A percentile compares a stretch with the other conserved stretches of the same genome.
Conservation (phyloP, 2,113 vertebrate genomes). For the Tachycineta bicolor region DNA sequence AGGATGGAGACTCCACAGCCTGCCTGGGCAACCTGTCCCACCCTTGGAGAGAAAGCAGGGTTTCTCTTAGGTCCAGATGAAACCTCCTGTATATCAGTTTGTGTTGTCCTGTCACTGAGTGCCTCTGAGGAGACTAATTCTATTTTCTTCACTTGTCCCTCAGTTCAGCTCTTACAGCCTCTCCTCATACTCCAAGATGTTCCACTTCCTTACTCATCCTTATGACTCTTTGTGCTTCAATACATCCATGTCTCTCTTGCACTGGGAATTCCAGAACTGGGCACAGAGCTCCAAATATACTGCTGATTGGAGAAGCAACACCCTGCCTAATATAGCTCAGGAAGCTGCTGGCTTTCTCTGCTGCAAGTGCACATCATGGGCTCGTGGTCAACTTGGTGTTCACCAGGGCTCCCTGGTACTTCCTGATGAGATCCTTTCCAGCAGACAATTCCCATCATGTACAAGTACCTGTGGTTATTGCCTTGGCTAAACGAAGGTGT, state of each 20-base stretch:
- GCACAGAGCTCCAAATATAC: neutral
- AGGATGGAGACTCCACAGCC: neutral
- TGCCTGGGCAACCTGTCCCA: neutral
- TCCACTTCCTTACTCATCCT: neutral
- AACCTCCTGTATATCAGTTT: neutral
- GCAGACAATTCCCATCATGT: rapidly evolving
- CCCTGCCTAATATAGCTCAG: neutral
- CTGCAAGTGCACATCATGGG: neutral
- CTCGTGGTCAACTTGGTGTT: neutral
- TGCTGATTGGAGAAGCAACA: neutral
- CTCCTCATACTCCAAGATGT: neutral
- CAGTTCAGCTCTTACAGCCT: neutral
- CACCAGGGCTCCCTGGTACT: neutral
- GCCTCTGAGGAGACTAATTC: neutral
- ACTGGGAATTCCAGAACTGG: neutral
- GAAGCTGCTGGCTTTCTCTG: neutral
- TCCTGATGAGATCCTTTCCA: neutral
- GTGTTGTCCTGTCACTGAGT: neutral
- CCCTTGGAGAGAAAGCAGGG: rapidly evolving
- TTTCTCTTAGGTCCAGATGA: neutral
- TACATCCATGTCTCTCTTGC: neutral
- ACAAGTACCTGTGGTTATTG: neutral
- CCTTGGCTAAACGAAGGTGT: neutral
- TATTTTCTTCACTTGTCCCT: neutral
- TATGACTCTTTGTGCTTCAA: neutral